Evolutionary conservation across 2,888 invertebrate genomes (phyloP), one percentile per base, ranked within the genome.

Genomic region (Melangyna quadrimaculata): DNA sequence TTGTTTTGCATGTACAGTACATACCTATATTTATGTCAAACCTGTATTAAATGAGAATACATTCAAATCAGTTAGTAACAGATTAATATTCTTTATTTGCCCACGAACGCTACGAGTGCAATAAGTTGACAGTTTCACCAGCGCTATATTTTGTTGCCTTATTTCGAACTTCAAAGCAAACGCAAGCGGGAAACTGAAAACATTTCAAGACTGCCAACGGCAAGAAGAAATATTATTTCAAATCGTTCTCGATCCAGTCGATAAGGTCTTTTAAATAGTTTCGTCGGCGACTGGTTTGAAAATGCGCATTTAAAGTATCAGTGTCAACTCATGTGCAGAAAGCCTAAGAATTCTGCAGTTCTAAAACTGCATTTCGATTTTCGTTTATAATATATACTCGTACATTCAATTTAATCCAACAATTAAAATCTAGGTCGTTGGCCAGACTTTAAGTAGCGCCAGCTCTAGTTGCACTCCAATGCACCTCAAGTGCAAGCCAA

Each of bases 401-500:
- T 65, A 22, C 45, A 57, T 37, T 55, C 22, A 29, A 57, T 29
- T 51, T 61, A 63, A 78, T 72, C 27, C 51, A 40, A 43, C 73
- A 83, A 70, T 70, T 74, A 55, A 79, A 70, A 83, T 79, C 27
- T 78, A 61, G 73, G 83, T 65, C 63, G 55, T 27, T 43, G 57
- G 65, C 32, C 70, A 63, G 65, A 35, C 48, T 48, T 35, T 69
- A 24, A 43, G n/a, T 57, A 51, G 65, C 57, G 24, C 35, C 24
- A 69, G 61, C 43, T 43, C 37, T 45, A 70, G 77, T 72, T 77
- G 57, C 80, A 79, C 74, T 71, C 53, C 55, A 79, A 79, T 79
- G 79, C 83, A 84, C 71, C 70, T 71, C 71, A 79, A 84, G 79
- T 79, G 79, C 79, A 86, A 86, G 84, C 81, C 77, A 86, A 86